Evolutionary conservation across 2,797 vertebrate species (phyloP).

Genomic region (Furcifer pardalis): DNA sequence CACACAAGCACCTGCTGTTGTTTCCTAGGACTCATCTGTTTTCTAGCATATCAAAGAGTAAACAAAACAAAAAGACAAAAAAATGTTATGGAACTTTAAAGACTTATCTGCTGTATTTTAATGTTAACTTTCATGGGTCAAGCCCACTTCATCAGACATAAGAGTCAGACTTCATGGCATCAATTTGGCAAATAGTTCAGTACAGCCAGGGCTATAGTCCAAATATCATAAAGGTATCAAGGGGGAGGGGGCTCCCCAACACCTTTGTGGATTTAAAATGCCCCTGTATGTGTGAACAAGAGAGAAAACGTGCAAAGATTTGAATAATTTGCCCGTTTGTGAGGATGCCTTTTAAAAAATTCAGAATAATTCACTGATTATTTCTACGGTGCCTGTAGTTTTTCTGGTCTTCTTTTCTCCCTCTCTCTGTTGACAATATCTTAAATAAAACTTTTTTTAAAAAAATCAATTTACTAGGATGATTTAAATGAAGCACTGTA

Average conservation of each 20-base stretch:
- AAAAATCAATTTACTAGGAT: conserved; percentile 55
- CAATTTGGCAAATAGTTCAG: neutral
- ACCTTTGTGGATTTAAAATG: neutral
- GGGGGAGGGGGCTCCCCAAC: neutral
- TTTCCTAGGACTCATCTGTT: neutral
- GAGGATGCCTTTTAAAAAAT: neutral
- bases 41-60: too few species aligned
- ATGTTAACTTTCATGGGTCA: too few species aligned
- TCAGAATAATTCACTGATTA: conserved; percentile 26
- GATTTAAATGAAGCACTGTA: conserved; percentile 64
- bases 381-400: conserved; percentile 35
- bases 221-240: neutral
- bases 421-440: conserved; percentile 8
- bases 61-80: too few species aligned
- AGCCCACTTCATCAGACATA: too few species aligned
- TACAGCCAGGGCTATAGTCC: neutral
- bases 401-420: neutral
- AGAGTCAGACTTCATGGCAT: too few species aligned
- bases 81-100: too few species aligned
- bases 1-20: neutral
- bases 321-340: neutral
- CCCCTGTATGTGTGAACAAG: neutral
- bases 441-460: neutral
- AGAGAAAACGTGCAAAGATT: neutral
- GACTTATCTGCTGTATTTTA: too few species aligned